Evolutionary conservation across 2,113 vertebrate genomes (phyloP).

Genomic region (Echinops telfairi): DNA sequence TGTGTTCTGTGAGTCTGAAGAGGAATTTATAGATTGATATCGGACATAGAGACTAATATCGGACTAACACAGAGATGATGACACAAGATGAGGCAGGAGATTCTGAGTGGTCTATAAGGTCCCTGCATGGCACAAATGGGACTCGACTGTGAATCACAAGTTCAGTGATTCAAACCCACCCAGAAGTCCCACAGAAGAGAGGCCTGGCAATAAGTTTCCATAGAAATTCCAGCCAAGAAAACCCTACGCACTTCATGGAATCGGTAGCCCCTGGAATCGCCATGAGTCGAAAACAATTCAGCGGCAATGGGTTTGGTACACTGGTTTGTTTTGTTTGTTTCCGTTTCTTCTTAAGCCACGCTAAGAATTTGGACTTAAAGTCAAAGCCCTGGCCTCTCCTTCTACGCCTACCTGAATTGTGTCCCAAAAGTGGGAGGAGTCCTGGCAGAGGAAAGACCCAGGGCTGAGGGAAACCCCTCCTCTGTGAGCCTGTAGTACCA

Average conservation of each 20-base stretch:
- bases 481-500: too few relatives aligned
- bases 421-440: too few relatives aligned
- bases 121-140: background rate
- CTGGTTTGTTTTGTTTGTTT: background rate
- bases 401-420: too few relatives aligned
- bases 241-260: background rate
- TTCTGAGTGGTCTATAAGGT: rapidly evolving
- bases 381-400: background rate
- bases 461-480: too few relatives aligned
- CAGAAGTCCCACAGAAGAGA: background rate
- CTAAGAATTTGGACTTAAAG: background rate
- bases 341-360: background rate
- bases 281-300: background rate
- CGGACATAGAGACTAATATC: too few relatives aligned
- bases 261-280: background rate
- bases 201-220: background rate
- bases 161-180: background rate
- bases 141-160: background rate
- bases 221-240: background rate
- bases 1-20: too few relatives aligned
- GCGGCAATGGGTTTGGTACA: background rate
- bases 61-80: background rate
- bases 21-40: too few relatives aligned
- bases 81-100: background rate
- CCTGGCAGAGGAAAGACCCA: too few relatives aligned